Evolutionary conservation across 2,888 invertebrate genomes (phyloP), one percentile per base, ranked within the genome.

Genomic region (Thymelicus sylvestris): DNA sequence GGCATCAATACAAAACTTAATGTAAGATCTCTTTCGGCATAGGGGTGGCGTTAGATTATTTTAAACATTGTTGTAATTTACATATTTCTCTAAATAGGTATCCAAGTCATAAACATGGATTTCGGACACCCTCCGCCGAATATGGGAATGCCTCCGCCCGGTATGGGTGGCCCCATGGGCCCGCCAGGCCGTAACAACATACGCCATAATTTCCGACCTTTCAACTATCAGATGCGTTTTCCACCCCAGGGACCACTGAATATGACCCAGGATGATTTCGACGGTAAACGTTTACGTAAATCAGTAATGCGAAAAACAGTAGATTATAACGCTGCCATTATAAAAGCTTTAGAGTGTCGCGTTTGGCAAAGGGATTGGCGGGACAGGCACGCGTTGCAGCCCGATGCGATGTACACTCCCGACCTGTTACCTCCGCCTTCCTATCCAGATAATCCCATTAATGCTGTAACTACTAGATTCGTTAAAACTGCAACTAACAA

Each of bases 401-500:
- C 99, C 2, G 99, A 99, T 89, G 96, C 97, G 67, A 97, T 98
- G 91, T 99, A 99, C 88, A 97, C 97, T 80, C 97, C 98, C 3
- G 98, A 98, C 87, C 92, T 99, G 83, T 94, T 98, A 84, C 99
- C 99, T 55, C 99, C 99, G 3, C 96, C 97, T n/a, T 97, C 97
- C 79, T 97, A 98, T 86, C 95, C 97, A 65, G 98, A 99, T 86
- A 98, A 98, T 90, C 98, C 99, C 5, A 98, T 98, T 78, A 99
- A 99, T 94, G 98, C 99, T 77, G 98, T 98, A 13, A 98, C 98
- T 6, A 97, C 97, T 59, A 93, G 98, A 83, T 99, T 99, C 91
- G 99, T 99, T 7, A 97, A 99, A 91, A 98, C 99, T n/a, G 99
- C 99, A 8, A 99, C 99, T 69, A 99, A 99, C 91, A 99, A 99